Conservation (phyloP, 2,113 vertebrate species). For the Mesembrinibis cayennensis region DNA sequence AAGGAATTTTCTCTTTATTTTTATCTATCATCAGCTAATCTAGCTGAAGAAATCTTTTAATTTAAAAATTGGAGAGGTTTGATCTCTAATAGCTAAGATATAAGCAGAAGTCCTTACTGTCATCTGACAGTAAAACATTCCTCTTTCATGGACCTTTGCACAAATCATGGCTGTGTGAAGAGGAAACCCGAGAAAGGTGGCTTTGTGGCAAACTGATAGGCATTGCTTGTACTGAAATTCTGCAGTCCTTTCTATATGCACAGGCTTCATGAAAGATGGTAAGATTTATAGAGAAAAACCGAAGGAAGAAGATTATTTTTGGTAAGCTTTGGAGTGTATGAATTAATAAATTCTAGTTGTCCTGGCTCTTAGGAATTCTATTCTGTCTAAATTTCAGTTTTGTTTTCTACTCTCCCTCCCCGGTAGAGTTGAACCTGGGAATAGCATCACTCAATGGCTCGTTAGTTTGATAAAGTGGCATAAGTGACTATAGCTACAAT, state of each 20-base stretch:
- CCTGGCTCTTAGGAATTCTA: conserved; percentile 65
- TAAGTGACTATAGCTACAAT: conserved; percentile 58
- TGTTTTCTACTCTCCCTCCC: conserved; percentile 69
- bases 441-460: conserved; percentile 75
- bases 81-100: not conserved
- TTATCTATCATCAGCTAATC: not conserved
- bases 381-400: conserved; percentile 71
- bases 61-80: not conserved
- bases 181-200: not conserved
- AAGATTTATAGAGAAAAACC: conserved; percentile 62
- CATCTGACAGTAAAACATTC: not conserved
- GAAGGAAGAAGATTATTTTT: conserved; percentile 53
- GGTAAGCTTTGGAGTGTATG: conserved; percentile 29
- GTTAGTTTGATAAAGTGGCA: conserved; percentile 82
- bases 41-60: not conserved
- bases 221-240: not conserved
- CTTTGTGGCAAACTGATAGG: not conserved
- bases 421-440: conserved; percentile 62
- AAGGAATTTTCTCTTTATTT: not conserved
- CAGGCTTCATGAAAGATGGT: not conserved
- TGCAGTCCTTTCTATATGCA: not conserved
- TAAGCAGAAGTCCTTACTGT: not conserved
- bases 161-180: not conserved
- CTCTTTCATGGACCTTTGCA: not conserved
- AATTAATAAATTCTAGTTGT: conserved; percentile 73